Conservation (phyloP, 2,888 invertebrate species). For the Anagyrus pseudococci region DNA sequence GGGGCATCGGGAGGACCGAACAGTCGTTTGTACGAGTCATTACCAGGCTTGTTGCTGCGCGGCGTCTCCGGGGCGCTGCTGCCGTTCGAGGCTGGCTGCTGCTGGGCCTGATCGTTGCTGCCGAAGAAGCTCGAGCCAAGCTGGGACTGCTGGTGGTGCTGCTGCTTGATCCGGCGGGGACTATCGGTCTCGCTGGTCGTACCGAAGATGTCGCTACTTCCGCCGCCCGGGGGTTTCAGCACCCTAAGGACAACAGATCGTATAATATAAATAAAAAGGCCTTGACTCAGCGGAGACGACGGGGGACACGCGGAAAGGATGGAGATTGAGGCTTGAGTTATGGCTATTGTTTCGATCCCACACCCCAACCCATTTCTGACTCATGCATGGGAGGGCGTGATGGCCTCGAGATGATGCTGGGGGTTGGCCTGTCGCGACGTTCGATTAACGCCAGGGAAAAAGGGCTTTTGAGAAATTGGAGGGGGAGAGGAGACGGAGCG, state of each 20-base stretch:
- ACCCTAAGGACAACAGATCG: conserved; percentile 62
- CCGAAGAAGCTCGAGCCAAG: conserved; percentile 56
- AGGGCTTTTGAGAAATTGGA: too few relatives aligned
- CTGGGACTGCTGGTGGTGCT: conserved; percentile 45
- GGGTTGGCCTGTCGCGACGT: too few relatives aligned
- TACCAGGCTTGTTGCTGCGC: conserved; percentile 64
- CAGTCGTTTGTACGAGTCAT: conserved; percentile 70
- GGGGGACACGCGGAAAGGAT: too few relatives aligned
- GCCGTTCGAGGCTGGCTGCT: conserved; percentile 44
- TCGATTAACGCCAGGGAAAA: too few relatives aligned
- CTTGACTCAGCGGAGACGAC: too few relatives aligned
- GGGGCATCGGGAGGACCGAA: conserved; percentile 67
- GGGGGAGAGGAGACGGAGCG: too few relatives aligned
- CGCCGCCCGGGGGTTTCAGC: conserved; percentile 70
- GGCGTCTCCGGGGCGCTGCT: conserved; percentile 55
- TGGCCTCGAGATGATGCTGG: too few relatives aligned
- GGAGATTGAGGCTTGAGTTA: too few relatives aligned
- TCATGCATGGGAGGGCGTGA: too few relatives aligned
- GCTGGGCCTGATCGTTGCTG: conserved; percentile 41
- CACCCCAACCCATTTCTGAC: too few relatives aligned
- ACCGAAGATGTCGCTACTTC: conserved; percentile 68
- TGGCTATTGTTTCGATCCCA: too few relatives aligned
- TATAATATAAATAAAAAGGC: background rate
- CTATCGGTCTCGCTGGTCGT: conserved; percentile 50
- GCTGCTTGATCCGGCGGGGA: conserved; percentile 56